Base-by-base conservation (phyloP, 2,888 invertebrate species). In the Drosophila villosipedis region DNA sequence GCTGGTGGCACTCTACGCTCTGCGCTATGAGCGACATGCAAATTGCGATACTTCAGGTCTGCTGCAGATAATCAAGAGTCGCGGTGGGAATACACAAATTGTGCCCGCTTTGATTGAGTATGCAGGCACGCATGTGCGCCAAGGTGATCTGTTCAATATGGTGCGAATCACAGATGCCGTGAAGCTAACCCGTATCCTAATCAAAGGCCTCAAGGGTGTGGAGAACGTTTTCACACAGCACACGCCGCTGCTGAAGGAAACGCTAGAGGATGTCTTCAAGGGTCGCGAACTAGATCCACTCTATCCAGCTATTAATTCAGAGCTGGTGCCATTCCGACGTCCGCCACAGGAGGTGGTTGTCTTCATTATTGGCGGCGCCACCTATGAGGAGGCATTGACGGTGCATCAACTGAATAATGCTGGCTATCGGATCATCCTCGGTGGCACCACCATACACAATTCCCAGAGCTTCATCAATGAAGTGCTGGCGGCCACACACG, bases 201-300 rank as follows among this genome's bases (percentile, higher is more conserved):
- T 93, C 55, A 93, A 92, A 66, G 97, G 97, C 25, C 94, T 98
- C 28, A 97, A 97, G 94, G 99, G 99, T 1, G 99, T 99, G 0
- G 99, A 99, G 92, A 99, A 99, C 94, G 98, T 99, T 74, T 99
- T 99, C 94, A 99, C 99, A 0, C 99, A 99, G 92, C 99, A 99
- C 93, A 96, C 96, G n/a, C 99, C 99, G 0, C 94, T 98, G 31
- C 93, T 99, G 9, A 96, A 96, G 85, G 97, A 98, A 91, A 96
- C 97, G 0, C 92, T 99, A 0, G 99, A 99, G 88, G 98, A 98
- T 91, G 94, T 99, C 1, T 95, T 97, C 41, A 98, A 97, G 92
- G 98, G 98, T 2, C 96, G 96, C 89, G 95, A 99, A n/a, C 95
- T 96, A 68, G 98, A 98, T 86, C 96, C 96, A 72, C 94, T 95